phyloP scores from a whole-genome alignment of 2,113 vertebrate species.

The Pristiophorus japonicus region DNA sequence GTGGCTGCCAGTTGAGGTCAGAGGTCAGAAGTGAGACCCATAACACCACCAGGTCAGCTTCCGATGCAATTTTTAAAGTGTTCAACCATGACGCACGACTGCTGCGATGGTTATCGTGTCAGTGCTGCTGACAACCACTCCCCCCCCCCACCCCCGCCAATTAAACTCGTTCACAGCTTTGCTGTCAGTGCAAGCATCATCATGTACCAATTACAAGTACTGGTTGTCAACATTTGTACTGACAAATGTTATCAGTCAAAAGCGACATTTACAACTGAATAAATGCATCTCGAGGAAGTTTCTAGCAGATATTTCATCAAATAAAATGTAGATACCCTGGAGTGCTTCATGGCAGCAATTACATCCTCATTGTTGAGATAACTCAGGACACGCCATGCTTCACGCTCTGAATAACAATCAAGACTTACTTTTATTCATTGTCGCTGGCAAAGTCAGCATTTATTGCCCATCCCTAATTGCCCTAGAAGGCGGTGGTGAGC shows the following conservation, averaged over 20 bases:
- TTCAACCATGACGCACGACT: background rate
- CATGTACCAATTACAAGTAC: background rate
- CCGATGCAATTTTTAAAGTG: background rate
- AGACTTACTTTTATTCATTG: no score
- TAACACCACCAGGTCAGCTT: background rate
- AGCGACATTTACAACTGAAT: background rate
- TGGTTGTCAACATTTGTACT: background rate
- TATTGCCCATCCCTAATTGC: no score
- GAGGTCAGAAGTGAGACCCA: background rate
- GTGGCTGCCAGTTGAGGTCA: background rate
- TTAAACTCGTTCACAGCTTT: background rate
- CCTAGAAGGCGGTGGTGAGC: no score
- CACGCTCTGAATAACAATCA: background rate
- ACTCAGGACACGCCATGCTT: no score
- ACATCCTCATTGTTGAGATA: no score
- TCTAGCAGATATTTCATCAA: no score
- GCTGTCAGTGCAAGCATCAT: background rate
- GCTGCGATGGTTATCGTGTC: background rate
- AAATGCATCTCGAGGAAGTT: background rate
- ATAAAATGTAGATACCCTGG: no score
- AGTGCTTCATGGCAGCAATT: no score
- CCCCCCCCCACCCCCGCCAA: background rate
- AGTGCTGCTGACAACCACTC: background rate
- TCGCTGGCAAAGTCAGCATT: no score
- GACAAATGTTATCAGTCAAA: conserved; percentile 3